phyloP scores from a whole-genome alignment of 2,888 invertebrate species.

The Pachycephus smyrnensis region DNA sequence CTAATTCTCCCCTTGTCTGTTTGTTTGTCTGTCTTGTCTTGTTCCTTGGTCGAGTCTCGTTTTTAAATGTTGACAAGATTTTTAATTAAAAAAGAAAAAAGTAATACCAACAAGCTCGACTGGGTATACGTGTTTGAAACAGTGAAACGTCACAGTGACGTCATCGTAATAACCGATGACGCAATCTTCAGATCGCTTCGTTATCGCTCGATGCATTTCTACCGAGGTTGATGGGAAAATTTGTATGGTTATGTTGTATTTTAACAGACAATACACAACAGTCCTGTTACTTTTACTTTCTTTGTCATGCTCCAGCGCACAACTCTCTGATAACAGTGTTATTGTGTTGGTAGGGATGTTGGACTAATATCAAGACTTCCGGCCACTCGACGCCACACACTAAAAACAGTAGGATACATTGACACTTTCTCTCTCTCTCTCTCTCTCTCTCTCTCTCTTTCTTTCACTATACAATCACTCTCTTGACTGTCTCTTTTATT shows the following conservation, averaged over 20 bases:
- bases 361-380: constrained; percentile 61
- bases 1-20: neutral
- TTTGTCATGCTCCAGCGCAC: neutral
- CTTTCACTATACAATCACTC: neutral
- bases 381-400: constrained; percentile 64
- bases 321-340: constrained; percentile 53
- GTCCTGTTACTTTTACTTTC: neutral
- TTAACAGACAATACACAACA: neutral
- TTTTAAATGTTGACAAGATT: neutral
- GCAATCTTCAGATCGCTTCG: neutral
- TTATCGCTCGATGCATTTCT: neutral
- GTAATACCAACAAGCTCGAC: neutral
- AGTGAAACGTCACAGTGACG: neutral
- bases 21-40: neutral
- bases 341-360: constrained; percentile 63
- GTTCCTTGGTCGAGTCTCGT: neutral
- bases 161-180: neutral
- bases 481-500: constrained; percentile 2
- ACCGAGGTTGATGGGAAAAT: neutral
- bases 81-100: neutral
- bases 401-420: constrained; percentile 67
- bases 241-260: neutral
- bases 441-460: neutral
- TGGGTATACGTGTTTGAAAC: neutral
- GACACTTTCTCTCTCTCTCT: constrained; percentile 29